Base-by-base conservation (phyloP, 2,113 vertebrate species). In the Mastomys coucha region DNA sequence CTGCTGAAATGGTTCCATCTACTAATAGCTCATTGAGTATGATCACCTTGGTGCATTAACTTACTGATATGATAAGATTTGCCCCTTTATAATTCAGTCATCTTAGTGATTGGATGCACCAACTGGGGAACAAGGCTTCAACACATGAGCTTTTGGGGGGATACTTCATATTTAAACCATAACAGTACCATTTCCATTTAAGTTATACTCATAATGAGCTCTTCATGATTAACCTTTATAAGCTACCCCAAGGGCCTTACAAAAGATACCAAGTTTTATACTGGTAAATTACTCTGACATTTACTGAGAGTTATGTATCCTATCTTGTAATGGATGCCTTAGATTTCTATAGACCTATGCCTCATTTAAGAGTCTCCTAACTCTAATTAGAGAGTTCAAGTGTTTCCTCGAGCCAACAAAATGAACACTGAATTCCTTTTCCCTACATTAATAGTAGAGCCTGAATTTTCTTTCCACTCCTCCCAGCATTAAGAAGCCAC, bases 171-270 rank as follows among this genome's bases (percentile, higher is more conserved):
- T 69, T 69, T n/a, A n/a, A n/a, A 39, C 31, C 75, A 80, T 56
- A 80, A 49, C 19, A 86, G 51, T 49, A 16, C 53, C 81, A 65
- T 11, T 73, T 93, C 93, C 81, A 80, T 67, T 80, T 3, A 89
- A 86, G 53, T 93, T 94, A 10, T 95, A 1, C 67, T 94, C 14
- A 31, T 92, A 95, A 91, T 31, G 31, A 70, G 91, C 76, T 84
- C 67, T 92, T 88, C 9, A 67, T 93, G 19, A 92, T 96, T 89
- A 91, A 70, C 33, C 19, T 87, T 95, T 96, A 69, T 6, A 84
- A 63, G 12, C 9, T 93, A 81, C n/a, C 19, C 60, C 36, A 84
- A 72, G 36, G 58, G 16, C 42, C 70, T 94, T 86, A 91, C 36
- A 78, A 73, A 96, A 81, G 39, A 96, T 22, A 45, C 9, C n/a